Percentiles rank a stretch among this genome's conserved stretches.
phyloP scores from a whole-genome alignment of 2,888 invertebrate species.

The Shargacucullia verbasci region DNA sequence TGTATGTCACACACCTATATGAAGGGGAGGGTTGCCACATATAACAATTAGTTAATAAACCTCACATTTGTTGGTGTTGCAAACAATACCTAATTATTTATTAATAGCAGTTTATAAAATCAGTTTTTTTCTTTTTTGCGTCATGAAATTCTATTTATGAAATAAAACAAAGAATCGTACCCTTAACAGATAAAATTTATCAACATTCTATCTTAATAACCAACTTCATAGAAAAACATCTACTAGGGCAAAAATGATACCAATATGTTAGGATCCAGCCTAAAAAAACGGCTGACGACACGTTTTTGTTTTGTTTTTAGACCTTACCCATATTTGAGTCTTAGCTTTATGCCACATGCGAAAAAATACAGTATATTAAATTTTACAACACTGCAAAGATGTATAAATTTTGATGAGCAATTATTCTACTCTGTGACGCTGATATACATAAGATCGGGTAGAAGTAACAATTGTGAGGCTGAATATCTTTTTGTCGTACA shows the following conservation, averaged over 20 bases:
- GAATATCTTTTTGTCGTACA: constrained; percentile 18
- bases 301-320: not conserved
- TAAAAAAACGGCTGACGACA: constrained; percentile 16
- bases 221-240: too few species aligned
- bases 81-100: too few species aligned
- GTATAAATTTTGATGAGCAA: not conserved
- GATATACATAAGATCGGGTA: not conserved
- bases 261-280: constrained; percentile 1
- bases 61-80: too few species aligned
- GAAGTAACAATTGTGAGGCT: constrained; percentile 15
- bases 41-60: too few species aligned
- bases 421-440: constrained; percentile 5
- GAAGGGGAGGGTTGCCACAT: too few species aligned
- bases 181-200: too few species aligned
- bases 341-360: constrained; percentile 13
- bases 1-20: too few species aligned
- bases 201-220: not conserved
- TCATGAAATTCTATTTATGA: too few species aligned
- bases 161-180: too few species aligned
- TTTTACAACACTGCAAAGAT: not conserved
- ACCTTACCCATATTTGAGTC: not conserved
- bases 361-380: not conserved
- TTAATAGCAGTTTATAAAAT: too few species aligned
- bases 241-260: not conserved
- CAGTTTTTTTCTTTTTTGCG: too few species aligned